Evolutionary conservation across 2,888 invertebrate genomes (phyloP), one percentile per base, ranked within the genome.

Genomic region (Drosophila quasianomalipes): DNA sequence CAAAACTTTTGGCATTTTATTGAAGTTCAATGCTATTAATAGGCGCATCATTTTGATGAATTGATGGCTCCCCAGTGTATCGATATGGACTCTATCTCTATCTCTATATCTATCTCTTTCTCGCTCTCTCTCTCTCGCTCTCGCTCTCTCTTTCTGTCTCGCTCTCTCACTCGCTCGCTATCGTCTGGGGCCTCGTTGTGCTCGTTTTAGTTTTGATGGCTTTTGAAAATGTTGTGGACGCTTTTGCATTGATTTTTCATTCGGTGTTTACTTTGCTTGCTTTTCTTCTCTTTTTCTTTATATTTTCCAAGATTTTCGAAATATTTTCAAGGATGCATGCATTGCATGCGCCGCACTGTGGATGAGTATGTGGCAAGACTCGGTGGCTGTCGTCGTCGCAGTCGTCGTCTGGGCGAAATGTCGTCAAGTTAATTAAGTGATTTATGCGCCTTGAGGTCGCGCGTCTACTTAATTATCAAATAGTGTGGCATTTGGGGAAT

Each of bases 371-470:
- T 22, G 57, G 54, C 47, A 64, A 51, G 60, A 16, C 59, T 35
- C 41, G 55, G 72, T 62, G 70, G 81, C 75, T 76, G 55, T 63
- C 49, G 57, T 47, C 54, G 59, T 57, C 39, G 47, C 19, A 54
- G 55, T 54, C 63, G 76, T 66, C 70, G 85, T 82, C 80, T 76
- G 76, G 82, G 74, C 79, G 54, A 81, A 77, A 83, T 90, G 90
- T 88, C 88, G 89, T 88, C 89, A 86, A 88, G 88, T 90, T 89
- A 89, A 89, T 89, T 90, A 90, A 89, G 87, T 90, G 90, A 89
- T 89, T 90, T 89, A 89, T 89, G 84, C 79, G 74, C 79, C 59
- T 83, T 70, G 86, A 86, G 87, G 89, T 90, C 90, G 90, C 86
- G 83, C 74, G 81, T 88, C 87, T 88, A 88, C 90, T 88, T 88